Evolutionary conservation across 1,140 invertebrate genomes (phyloP), one percentile per base, ranked within the genome.

Genomic region (Odontomachus brunneus): DNA sequence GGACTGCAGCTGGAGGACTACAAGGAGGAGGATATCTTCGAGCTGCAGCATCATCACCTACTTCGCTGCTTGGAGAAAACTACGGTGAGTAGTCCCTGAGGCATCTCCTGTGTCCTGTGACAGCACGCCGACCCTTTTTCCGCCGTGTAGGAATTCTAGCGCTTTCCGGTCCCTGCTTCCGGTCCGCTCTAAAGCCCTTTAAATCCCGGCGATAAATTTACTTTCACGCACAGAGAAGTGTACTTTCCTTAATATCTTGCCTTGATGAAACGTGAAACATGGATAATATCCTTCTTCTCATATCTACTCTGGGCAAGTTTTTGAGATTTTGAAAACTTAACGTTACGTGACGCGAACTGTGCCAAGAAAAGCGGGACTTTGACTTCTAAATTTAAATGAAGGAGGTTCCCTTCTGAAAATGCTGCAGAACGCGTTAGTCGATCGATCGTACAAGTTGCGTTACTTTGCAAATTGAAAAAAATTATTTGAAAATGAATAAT

Each of bases 1-100:
- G 98, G 98, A 65, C 96, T 98, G 88, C 97, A 98, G 90, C 95
- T 98, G 85, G 98, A 98, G 90, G 98, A 99, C 90, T 97, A 97
- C 89, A 96, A 97, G 89, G 98, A 99, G 92, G 98, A 99, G 92
- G 99, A 99, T 93, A 99, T 99, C 89, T 99, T 99, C 94, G 98
- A 99, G 94, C 95, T 99, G 93, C 99, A 99, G 95, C 99, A 99
- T 95, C 99, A 99, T 94, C 99, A 99, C 95, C 95, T 99, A 63
- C 95, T 99, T 67, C 96, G 98, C 89, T 99, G 99, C 94, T 95
- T 99, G 82, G 99, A 99, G 94, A 99, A 99, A 94, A 99, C 99
- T 71, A 99, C 99, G 94, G 99, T 99, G 95, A 96, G 89, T 83
- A 11, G 38, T 44, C 38, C 5, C 19, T 2, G 1, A 72, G 3